phyloP scores from a whole-genome alignment of 2,888 invertebrate genomes.

The Callosobruchus maculatus region DNA sequence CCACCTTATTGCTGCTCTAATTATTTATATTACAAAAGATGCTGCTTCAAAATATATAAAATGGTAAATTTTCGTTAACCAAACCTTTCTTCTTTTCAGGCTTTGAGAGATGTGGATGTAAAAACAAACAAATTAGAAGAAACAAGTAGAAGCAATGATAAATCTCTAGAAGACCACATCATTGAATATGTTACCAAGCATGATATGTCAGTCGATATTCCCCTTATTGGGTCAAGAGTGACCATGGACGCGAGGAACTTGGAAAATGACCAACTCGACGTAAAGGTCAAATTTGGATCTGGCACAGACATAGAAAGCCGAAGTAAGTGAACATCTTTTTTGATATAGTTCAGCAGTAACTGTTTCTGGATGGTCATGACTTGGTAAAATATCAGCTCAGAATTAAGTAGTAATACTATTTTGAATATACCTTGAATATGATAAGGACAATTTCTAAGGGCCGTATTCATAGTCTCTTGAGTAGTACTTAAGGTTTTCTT shows the following conservation, averaged over 20 bases:
- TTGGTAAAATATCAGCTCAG: too few species aligned
- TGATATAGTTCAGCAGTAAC: too few species aligned
- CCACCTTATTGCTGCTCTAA: too few species aligned
- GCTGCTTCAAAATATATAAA: too few species aligned
- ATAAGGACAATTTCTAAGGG: too few species aligned
- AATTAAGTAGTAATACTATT: too few species aligned
- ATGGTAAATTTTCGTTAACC: background rate
- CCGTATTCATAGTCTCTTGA: too few species aligned
- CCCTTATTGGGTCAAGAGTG: slow-evolving; percentile 66
- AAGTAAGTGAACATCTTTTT: slow-evolving; percentile 8
- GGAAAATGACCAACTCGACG: slow-evolving; percentile 68
- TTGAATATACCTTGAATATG: too few species aligned
- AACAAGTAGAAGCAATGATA: slow-evolving; percentile 43
- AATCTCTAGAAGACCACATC: slow-evolving; percentile 63
- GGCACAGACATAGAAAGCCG: slow-evolving; percentile 26
- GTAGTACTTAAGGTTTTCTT: too few species aligned
- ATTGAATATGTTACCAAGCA: slow-evolving; percentile 70
- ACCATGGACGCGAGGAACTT: slow-evolving; percentile 73
- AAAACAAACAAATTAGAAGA: background rate
- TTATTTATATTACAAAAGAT: too few species aligned
- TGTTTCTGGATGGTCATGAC: too few species aligned
- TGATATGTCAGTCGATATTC: slow-evolving; percentile 72
- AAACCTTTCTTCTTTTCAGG: background rate
- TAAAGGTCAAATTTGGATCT: slow-evolving; percentile 62
- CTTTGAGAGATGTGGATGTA: background rate